Conservation (phyloP, 2,113 vertebrate species). For the Nannospalax galili region DNA sequence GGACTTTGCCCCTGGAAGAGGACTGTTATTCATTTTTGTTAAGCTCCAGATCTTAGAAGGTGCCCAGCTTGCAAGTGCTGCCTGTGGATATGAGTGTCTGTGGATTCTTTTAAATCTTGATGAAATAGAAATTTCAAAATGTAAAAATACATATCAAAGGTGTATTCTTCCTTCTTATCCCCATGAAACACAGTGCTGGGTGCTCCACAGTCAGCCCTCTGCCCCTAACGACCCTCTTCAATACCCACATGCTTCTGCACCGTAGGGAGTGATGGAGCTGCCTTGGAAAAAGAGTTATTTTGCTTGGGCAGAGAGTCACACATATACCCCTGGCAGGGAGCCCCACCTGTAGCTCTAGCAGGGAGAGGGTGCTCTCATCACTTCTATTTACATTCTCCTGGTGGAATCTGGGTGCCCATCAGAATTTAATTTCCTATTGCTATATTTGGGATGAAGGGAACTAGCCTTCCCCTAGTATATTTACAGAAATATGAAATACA, state of each 20-base stretch:
- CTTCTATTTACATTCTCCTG: background rate
- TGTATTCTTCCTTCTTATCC: background rate
- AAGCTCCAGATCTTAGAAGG: background rate
- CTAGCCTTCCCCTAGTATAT: background rate
- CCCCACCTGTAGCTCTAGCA: background rate
- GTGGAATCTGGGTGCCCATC: constrained; percentile 14
- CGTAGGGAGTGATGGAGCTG: background rate
- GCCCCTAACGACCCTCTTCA: background rate
- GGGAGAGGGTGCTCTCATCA: background rate
- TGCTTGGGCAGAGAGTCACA: background rate
- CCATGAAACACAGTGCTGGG: background rate
- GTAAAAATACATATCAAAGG: background rate
- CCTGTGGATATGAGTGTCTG: background rate
- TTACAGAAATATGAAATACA: constrained; percentile 37
- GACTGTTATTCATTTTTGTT: background rate
- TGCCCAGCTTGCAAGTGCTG: background rate
- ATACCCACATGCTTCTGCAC: accelerated
- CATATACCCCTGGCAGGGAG: too few species aligned
- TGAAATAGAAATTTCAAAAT: background rate
- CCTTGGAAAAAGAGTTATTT: background rate
- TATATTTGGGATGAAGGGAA: constrained; percentile 37
- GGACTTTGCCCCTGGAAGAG: background rate
- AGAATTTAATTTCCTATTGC: constrained; percentile 17
- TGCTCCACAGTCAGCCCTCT: background rate
- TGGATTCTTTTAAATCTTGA: background rate